Evolutionary conservation across 2,888 invertebrate species (phyloP).

Genomic region (Chydorus sphaericus): DNA sequence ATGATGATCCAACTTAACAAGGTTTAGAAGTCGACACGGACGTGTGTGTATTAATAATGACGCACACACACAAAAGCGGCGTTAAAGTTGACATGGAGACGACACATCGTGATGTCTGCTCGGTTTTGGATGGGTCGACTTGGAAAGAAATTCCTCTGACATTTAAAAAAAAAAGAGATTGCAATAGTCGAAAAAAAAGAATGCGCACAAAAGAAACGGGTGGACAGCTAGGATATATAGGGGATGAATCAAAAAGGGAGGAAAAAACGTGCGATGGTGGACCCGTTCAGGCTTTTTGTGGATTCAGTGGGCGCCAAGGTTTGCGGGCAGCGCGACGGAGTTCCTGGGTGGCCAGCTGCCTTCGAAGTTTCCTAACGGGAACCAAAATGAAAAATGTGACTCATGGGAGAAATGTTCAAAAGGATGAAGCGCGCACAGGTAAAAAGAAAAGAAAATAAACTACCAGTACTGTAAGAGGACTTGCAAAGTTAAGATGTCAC

Average conservation of each 20-base stretch:
- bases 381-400: constrained; percentile 7
- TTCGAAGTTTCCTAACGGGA: constrained; percentile 58
- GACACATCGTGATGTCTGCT: neutral
- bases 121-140: no score
- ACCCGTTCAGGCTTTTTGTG: neutral
- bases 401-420: neutral
- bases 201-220: neutral
- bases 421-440: neutral
- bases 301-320: constrained; percentile 40
- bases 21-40: no score
- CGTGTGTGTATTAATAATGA: no score
- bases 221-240: neutral
- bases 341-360: constrained; percentile 61
- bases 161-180: neutral
- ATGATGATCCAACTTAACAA: no score
- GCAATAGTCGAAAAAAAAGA: neutral
- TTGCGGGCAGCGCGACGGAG: constrained; percentile 70
- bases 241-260: neutral
- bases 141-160: no score
- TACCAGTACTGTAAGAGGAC: neutral
- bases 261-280: neutral
- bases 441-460: neutral
- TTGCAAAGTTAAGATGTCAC: neutral
- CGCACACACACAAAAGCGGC: no score
- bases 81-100: no score